Conservation (phyloP, 2,888 invertebrate genomes). For the Eupithecia tripunctaria region DNA sequence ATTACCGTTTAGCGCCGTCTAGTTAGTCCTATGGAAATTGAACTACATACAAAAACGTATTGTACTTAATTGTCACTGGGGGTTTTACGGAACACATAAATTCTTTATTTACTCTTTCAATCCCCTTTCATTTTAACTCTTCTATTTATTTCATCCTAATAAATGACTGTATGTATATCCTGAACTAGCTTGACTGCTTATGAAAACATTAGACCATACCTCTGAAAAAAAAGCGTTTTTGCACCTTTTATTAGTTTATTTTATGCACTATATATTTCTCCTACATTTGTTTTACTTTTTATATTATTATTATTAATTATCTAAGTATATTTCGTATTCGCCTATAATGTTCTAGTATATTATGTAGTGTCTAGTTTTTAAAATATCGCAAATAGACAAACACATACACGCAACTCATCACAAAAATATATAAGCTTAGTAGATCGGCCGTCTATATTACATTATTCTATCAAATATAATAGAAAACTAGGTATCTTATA, state of each 20-base stretch:
- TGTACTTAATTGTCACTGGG: background rate
- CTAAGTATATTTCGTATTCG: slow-evolving; percentile 11
- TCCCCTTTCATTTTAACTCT: slow-evolving; percentile 26
- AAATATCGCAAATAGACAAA: slow-evolving; percentile 12
- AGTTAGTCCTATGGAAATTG: background rate
- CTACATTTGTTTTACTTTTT: slow-evolving; percentile 35
- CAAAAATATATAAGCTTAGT: slow-evolving; percentile 22
- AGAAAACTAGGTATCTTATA: background rate
- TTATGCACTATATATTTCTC: slow-evolving; percentile 35
- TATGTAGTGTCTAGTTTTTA: slow-evolving; percentile 13
- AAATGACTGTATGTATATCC: slow-evolving; percentile 44
- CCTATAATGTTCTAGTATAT: slow-evolving; percentile 4
- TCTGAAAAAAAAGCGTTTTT: slow-evolving; percentile 26
- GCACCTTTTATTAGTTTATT: slow-evolving; percentile 27
- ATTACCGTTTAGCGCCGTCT: background rate
- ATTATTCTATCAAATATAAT: slow-evolving; percentile 2
- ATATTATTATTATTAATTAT: slow-evolving; percentile 10
- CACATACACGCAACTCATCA: slow-evolving; percentile 18
- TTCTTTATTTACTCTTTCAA: slow-evolving; percentile 11
- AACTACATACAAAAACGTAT: background rate
- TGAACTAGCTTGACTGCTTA: slow-evolving; percentile 44
- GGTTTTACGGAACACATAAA: slow-evolving; percentile 7
- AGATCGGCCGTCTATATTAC: slow-evolving; percentile 12
- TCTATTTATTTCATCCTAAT: slow-evolving; percentile 24
- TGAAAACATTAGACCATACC: slow-evolving; percentile 33